phyloP scores from a whole-genome alignment of 1,140 invertebrate species.

The Saccostrea echinata region DNA sequence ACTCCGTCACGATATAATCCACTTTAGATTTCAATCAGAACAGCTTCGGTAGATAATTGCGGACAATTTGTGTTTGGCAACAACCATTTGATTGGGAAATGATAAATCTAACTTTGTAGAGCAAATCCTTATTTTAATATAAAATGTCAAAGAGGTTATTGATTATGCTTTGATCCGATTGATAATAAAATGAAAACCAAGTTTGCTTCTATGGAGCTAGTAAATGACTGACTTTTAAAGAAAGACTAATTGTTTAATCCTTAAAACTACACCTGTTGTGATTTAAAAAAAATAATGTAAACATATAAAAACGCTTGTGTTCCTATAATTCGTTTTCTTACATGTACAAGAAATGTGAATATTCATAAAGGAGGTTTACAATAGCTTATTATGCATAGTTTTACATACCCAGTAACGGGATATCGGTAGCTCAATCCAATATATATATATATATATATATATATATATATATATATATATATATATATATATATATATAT shows the following conservation, averaged over 20 bases:
- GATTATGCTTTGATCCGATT: slow-evolving; percentile 8
- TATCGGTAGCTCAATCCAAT: no score
- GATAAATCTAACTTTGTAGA: slow-evolving; percentile 26
- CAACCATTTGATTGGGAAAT: neutral
- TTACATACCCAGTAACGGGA: no score
- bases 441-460: no score
- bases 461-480: no score
- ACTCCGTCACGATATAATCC: neutral
- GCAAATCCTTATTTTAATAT: slow-evolving; percentile 31
- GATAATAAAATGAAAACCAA: slow-evolving; percentile 1
- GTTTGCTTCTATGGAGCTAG: neutral
- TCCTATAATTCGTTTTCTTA: no score
- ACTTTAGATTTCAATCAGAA: slow-evolving; percentile 31
- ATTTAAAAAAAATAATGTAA: neutral
- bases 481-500: no score
- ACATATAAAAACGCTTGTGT: neutral
- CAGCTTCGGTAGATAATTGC: slow-evolving; percentile 22
- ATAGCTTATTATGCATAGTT: no score
- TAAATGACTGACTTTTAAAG: neutral
- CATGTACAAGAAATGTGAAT: no score
- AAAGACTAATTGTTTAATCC: neutral
- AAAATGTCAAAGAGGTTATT: slow-evolving; percentile 18
- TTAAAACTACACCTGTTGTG: neutral
- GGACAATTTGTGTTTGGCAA: slow-evolving; percentile 18
- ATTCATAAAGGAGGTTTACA: no score